These are phyloP conservation scores for Adineta ricciae DNA, from an alignment of 2,888 invertebrate species.

Conservation along the genomic window DNA sequence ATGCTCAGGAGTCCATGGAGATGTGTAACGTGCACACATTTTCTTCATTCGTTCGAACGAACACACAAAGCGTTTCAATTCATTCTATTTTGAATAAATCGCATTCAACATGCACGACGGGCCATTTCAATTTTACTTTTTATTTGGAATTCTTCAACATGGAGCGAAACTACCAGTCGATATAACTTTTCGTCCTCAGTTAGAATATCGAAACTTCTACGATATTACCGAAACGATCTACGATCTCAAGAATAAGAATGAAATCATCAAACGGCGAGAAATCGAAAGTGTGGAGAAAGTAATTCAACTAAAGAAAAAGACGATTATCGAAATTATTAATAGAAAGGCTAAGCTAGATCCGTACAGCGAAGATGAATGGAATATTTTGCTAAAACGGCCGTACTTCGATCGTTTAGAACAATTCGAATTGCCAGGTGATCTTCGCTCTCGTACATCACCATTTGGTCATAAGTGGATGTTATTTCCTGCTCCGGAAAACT, in stretches of 20 bases:
- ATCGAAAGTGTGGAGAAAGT: background rate
- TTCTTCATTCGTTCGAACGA: too few relatives aligned
- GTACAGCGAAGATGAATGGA: background rate
- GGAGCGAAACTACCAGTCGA: background rate
- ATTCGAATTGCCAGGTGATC: background rate
- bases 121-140: background rate
- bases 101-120: background rate
- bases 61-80: too few relatives aligned
- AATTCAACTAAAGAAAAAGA: background rate
- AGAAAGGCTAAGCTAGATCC: background rate
- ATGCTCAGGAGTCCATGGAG: too few relatives aligned
- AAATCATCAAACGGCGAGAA: background rate
- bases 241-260: background rate
- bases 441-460: background rate
- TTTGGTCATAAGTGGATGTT: background rate
- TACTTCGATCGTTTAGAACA: background rate
- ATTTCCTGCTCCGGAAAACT: too few relatives aligned
- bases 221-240: background rate
- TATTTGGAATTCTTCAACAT: background rate
- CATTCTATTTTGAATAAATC: too few relatives aligned
- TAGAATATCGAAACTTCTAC: background rate
- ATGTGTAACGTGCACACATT: too few relatives aligned
- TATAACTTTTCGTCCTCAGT: background rate
- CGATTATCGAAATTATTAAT: background rate
- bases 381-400: background rate